Evolutionary conservation across 2,797 vertebrate species (phyloP).

Genomic region (Oreortyx pictus): DNA sequence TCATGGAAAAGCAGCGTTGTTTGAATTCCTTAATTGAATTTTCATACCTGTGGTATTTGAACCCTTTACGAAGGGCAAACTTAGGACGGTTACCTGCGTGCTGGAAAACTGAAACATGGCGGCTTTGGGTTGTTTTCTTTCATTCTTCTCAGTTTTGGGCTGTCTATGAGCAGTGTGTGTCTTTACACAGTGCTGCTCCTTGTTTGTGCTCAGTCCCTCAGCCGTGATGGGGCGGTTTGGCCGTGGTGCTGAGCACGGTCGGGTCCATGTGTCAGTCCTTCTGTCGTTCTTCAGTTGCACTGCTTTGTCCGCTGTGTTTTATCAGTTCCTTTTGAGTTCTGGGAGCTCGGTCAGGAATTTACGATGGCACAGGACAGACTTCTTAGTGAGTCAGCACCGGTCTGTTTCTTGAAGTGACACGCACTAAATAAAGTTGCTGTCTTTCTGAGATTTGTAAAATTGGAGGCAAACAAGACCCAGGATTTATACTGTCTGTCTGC

Average conservation of each 20-base stretch:
- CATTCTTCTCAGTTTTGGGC: not conserved
- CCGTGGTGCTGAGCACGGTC: not conserved
- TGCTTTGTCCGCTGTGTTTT: not conserved
- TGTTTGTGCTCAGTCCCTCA: not conserved
- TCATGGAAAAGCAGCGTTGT: not conserved
- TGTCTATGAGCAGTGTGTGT: not conserved
- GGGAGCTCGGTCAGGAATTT: not conserved
- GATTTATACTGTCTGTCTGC: constrained; percentile 63
- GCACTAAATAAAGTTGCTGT: constrained; percentile 31
- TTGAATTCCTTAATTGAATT: not conserved
- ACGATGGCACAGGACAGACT: not conserved
- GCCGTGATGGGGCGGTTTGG: rapidly evolving
- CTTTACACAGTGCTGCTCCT: not conserved
- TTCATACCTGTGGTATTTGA: not conserved
- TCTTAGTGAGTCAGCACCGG: not conserved
- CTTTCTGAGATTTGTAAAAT: constrained; percentile 32
- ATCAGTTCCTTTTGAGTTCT: not conserved
- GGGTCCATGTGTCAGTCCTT: rapidly evolving
- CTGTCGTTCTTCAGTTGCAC: not conserved
- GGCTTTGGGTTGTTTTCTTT: not conserved
- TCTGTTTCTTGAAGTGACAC: constrained; percentile 1
- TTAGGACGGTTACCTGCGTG: not conserved
- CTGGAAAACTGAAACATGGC: not conserved
- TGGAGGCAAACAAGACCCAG: constrained; percentile 31
- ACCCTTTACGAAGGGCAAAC: not conserved